phyloP scores from a whole-genome alignment of 2,888 invertebrate genomes.

The Cryptus armator region DNA sequence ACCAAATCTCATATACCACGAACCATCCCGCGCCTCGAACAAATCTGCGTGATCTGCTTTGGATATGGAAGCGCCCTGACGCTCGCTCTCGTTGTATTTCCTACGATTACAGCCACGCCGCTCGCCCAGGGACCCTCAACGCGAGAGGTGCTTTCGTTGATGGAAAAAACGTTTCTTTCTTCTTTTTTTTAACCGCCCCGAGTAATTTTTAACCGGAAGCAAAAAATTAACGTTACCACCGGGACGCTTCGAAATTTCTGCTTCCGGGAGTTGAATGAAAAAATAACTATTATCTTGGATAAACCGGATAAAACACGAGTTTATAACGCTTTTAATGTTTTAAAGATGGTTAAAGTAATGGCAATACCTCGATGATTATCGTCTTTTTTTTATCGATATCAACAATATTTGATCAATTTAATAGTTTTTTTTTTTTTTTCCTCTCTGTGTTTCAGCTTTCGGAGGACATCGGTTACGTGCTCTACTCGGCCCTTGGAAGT shows the following conservation, averaged over 20 bases:
- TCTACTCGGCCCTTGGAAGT: slow-evolving; percentile 98
- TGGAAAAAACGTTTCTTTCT: neutral
- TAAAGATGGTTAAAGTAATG: too few relatives aligned
- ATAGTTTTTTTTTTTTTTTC: slow-evolving; percentile 17
- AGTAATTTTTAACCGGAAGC: slow-evolving; percentile 44
- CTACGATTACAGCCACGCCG: slow-evolving; percentile 58
- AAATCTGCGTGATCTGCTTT: slow-evolving; percentile 60
- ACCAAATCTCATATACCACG: slow-evolving; percentile 3
- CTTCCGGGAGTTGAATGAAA: neutral
- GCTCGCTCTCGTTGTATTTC: slow-evolving; percentile 48
- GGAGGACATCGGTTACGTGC: slow-evolving; percentile 98
- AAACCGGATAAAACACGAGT: neutral
- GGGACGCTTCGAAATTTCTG: neutral
- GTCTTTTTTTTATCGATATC: neutral
- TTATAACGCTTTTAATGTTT: neutral
- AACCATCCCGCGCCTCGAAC: slow-evolving; percentile 19
- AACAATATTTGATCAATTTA: neutral
- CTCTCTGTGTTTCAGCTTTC: slow-evolving; percentile 91
- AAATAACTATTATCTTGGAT: slow-evolving; percentile 25
- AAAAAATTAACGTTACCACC: slow-evolving; percentile 40
- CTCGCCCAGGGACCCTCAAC: neutral
- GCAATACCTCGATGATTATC: neutral
- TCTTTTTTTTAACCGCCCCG: too few relatives aligned
- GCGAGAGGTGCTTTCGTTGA: neutral
- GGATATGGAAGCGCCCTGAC: slow-evolving; percentile 38